These are phyloP conservation scores for Gastrophysa polygoni DNA, from an alignment of 2,888 invertebrate genomes.

Conservation along the genomic window DNA sequence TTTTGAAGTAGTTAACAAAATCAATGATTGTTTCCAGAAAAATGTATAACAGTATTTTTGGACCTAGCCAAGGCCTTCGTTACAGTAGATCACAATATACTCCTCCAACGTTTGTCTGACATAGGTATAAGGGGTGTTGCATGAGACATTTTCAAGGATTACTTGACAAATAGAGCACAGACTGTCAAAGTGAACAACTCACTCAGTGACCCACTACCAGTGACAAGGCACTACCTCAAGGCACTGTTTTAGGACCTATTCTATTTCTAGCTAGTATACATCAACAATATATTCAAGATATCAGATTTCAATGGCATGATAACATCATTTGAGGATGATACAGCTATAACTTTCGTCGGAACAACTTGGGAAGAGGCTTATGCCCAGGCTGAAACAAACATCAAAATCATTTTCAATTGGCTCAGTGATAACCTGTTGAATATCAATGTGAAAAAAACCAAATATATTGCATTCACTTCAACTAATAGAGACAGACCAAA, in stretches of 20 bases:
- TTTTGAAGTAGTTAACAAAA: neutral
- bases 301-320: neutral
- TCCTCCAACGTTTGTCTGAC: neutral
- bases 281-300: neutral
- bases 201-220: neutral
- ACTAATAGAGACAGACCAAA: neutral
- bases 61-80: neutral
- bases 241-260: neutral
- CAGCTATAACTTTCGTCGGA: constrained; percentile 1
- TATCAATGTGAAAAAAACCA: constrained; percentile 1
- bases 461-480: constrained; percentile 5
- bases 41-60: neutral
- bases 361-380: constrained; percentile 1
- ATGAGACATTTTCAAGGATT: neutral
- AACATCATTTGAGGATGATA: neutral
- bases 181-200: neutral
- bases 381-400: constrained; percentile 1
- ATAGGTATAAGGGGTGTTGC: neutral
- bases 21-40: neutral
- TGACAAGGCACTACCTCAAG: neutral
- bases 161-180: neutral
- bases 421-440: neutral
- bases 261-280: too few species aligned
- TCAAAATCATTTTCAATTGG: neutral
- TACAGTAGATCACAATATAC: neutral